Evolutionary conservation across 2,113 vertebrate species (phyloP).

Genomic region (Columba janthina): DNA sequence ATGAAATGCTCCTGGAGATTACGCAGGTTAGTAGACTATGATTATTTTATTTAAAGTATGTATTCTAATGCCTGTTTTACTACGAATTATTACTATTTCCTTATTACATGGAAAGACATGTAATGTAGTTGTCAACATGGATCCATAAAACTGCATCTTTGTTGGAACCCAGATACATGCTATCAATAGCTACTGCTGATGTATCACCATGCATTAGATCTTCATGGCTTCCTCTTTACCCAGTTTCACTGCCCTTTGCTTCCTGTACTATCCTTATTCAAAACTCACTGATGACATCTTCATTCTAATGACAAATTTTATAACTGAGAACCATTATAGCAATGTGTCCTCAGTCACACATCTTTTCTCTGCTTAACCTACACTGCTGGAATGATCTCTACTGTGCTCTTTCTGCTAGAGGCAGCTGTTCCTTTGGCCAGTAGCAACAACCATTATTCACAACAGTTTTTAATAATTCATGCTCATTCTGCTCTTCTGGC

Average conservation of each 20-base stretch:
- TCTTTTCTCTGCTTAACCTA: background rate
- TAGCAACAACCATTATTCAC: background rate
- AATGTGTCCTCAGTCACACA: background rate
- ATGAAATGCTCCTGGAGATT: background rate
- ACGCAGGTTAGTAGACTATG: background rate
- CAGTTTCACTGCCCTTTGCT: background rate
- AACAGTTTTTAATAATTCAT: background rate
- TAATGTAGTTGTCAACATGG: background rate
- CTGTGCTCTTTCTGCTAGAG: background rate
- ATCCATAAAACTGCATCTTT: background rate
- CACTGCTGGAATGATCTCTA: background rate
- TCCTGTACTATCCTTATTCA: background rate
- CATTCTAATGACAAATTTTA: background rate
- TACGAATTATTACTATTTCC: background rate
- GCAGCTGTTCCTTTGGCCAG: background rate
- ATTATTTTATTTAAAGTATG: background rate
- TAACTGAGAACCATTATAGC: background rate
- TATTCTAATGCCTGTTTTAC: background rate
- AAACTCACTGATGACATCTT: background rate
- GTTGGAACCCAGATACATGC: rapidly evolving
- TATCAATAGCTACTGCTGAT: rapidly evolving
- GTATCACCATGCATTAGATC: too few relatives aligned
- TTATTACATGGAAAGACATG: background rate
- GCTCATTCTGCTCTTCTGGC: background rate
- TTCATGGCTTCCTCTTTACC: rapidly evolving